Base-by-base conservation (phyloP, 2,797 vertebrate genomes). In the Trachurus trachurus region DNA sequence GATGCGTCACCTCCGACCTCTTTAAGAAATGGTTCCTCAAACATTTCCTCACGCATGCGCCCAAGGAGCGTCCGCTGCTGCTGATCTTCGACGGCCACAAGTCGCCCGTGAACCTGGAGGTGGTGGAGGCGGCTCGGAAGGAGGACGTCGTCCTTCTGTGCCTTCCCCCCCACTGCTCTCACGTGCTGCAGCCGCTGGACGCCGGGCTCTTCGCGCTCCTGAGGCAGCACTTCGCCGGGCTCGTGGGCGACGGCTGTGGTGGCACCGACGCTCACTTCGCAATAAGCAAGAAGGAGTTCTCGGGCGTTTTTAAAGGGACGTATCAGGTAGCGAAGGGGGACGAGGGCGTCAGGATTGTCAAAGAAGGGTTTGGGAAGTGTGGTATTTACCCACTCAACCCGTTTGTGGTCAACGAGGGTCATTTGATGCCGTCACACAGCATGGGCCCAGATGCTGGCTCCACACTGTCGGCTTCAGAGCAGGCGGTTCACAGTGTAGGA, bases 21-120 rank as follows among this genome's bases (percentile, higher is more conserved):
- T 94, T 93, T 73, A 94, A 89, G 83, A 94, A 91, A 63, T 94
- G 93, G 93, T 94, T 94, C 79, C 91, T 93, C 60, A 91, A 93
- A 56, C 93, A 93, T 67, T 93, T 94, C 53, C 89, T 94, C 0
- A 2, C 68, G 9, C 69, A 84, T 0, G 86, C 80, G 0, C 89
- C 89, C 0, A 90, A 91, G 52, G 86, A 87, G 59, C 92, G 93
- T 9, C 93, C 93, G 0, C 79, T 93, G 66, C 76, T 94, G 74
- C 85, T 94, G 76, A 77, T 94, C 67, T 93, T 94, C 0, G 89
- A 94, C 0, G 90, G 92, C 26, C 88, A 94, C 86, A 92, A 85
- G 81, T 90, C 84, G 8, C 87, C 93, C 0, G 85, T 94, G 66
- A 92, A 82, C 85, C 88, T 94, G 0, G 93, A 94, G 78, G 93